Evolutionary conservation across 2,888 invertebrate species (phyloP).

Genomic region (Patella pellucida): DNA sequence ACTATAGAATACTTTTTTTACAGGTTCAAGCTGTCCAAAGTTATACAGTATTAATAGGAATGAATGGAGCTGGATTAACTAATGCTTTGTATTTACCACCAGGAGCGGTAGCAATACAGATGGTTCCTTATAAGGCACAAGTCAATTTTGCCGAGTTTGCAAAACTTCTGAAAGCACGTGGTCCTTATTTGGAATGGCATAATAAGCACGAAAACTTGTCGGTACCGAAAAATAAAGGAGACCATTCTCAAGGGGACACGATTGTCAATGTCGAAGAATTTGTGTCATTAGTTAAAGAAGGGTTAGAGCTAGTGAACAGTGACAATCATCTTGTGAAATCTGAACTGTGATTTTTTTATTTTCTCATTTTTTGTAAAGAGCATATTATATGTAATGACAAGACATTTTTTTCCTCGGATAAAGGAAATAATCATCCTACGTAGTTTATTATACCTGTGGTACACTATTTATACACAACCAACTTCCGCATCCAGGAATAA

Average conservation of each 20-base stretch:
- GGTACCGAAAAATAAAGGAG: constrained; percentile 13
- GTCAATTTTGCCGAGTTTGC: constrained; percentile 36
- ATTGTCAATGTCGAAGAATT: constrained; percentile 39
- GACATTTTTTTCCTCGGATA: too few relatives aligned
- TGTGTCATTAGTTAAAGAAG: constrained; percentile 30
- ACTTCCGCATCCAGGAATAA: too few relatives aligned
- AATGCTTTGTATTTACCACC: constrained; percentile 53
- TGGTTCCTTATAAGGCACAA: constrained; percentile 51
- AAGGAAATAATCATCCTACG: too few relatives aligned
- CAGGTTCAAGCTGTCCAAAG: constrained; percentile 53
- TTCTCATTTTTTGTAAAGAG: too few relatives aligned
- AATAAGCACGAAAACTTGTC: constrained; percentile 30
- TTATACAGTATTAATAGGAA: constrained; percentile 50
- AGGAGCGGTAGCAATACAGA: constrained; percentile 52
- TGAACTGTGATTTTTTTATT: constrained; percentile 17
- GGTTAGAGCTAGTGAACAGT: constrained; percentile 22
- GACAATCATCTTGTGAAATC: constrained; percentile 15
- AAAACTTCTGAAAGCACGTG: constrained; percentile 30
- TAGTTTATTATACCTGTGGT: too few relatives aligned
- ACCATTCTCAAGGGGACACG: constrained; percentile 28
- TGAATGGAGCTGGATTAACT: constrained; percentile 61
- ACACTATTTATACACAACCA: too few relatives aligned
- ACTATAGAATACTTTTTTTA: neutral
- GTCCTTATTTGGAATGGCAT: constrained; percentile 45
- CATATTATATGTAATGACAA: too few relatives aligned